These are phyloP conservation scores for Sebastes nivosus DNA, from an alignment of 2,797 vertebrate genomes.

Conservation along the genomic window DNA sequence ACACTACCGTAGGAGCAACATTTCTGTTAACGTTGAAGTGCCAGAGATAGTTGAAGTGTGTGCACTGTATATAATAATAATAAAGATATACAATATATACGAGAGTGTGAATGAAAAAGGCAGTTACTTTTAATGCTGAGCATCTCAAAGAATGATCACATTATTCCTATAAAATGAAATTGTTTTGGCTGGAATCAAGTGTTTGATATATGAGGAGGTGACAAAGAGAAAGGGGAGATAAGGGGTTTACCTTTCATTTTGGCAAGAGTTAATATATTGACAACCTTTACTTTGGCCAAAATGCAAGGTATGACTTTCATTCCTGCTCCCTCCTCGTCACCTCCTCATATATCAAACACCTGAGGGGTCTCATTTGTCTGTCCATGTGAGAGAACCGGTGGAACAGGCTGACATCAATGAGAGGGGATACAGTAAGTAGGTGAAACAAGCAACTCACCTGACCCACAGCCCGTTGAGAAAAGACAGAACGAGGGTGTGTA, in stretches of 20 bases:
- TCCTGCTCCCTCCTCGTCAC: constrained; percentile 10
- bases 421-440: background rate
- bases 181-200: background rate
- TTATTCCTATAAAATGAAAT: background rate
- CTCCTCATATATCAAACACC: constrained; percentile 45
- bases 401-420: constrained; percentile 25
- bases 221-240: background rate
- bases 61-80: background rate
- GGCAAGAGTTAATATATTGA: background rate
- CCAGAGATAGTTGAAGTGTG: background rate
- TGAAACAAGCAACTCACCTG: background rate
- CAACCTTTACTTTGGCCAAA: background rate
- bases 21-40: background rate
- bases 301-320: background rate
- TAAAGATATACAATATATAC: background rate
- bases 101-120: background rate
- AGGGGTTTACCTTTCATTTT: background rate
- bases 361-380: constrained; percentile 12
- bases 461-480: background rate
- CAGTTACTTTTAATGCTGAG: background rate
- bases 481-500: background rate
- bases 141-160: background rate
- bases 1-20: no score
- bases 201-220: constrained; percentile 24
- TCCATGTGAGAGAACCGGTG: constrained; percentile 5